Evolutionary conservation across 2,888 invertebrate genomes (phyloP), one percentile per base, ranked within the genome.

Genomic region (Tenodera sinensis): DNA sequence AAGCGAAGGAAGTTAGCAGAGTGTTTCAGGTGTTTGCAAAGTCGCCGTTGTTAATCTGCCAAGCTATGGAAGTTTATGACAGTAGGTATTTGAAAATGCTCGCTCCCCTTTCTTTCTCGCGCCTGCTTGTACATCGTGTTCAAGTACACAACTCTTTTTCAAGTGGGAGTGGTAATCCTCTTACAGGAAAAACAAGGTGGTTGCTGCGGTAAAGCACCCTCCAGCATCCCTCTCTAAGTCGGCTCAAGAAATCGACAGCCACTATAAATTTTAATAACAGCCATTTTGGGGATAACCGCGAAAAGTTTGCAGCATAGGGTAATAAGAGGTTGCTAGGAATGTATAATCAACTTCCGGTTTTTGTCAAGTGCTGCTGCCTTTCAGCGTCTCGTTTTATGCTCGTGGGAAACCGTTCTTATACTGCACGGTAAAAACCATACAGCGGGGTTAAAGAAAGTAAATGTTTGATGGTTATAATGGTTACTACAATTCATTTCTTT

Each of bases 221-320:
- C 71, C 86, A n/a, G 7, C 71, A 4, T 30, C 20, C 87, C 27
- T 28, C 27, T 28, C 81, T 12, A 85, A 85, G 85, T 47, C 47
- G 47, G 54, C 27, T 54, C 6, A n/a, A 87, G 82, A 83, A 87
- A 87, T n/a, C 83, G 87, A 83, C 87, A 87, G 83, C 87, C 87
- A 12, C 87, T 82, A 87, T 87, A 87, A 87, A 87, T 87, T 87
- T 87, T 87, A 87, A 87, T 87, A 87, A 82, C 87, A 82, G 81
- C 82, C 87, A 87, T 34, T 83, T n/a, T 87, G 83, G 28, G 83
- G 30, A 82, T 83, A 87, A 87, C 82, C 42, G 4, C 34, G 27
- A 25, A 71, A 83, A 87, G 83, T 87, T 83, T 42, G 54, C 54
- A 71, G 54, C 54, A 71, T 71, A 71, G 54, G 54, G 54, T 71